phyloP scores from a whole-genome alignment of 1,140 invertebrate species.

The Ganaspis sp. region DNA sequence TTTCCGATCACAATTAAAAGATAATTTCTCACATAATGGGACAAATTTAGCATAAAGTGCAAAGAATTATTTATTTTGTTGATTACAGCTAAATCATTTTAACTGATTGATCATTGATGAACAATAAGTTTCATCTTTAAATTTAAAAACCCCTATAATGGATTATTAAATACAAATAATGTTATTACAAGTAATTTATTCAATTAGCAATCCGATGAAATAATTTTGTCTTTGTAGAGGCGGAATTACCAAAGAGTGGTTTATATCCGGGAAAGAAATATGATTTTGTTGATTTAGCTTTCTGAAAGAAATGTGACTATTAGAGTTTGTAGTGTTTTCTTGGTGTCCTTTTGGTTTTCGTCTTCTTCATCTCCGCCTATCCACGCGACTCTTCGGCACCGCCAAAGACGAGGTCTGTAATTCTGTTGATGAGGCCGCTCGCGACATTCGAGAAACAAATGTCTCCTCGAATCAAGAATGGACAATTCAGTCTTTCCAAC shows the following conservation, averaged over 20 bases:
- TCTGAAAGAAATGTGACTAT: not conserved
- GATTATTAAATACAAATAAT: too few relatives aligned
- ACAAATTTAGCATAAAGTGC: too few relatives aligned
- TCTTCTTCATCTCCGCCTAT: slow-evolving; percentile 60
- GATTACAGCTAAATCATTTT: too few relatives aligned
- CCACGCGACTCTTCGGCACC: slow-evolving; percentile 63
- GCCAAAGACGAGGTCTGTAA: slow-evolving; percentile 60
- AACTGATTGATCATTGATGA: too few relatives aligned
- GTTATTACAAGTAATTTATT: too few relatives aligned
- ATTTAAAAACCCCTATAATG: too few relatives aligned
- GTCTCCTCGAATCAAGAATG: slow-evolving; percentile 52
- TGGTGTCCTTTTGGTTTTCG: not conserved
- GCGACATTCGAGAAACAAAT: slow-evolving; percentile 59
- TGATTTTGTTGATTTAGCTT: not conserved
- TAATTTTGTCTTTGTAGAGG: too few relatives aligned
- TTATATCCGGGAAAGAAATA: not conserved
- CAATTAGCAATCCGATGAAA: too few relatives aligned
- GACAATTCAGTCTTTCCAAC: slow-evolving; percentile 48
- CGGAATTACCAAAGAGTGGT: not conserved
- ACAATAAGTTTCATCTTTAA: too few relatives aligned
- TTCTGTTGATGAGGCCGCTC: slow-evolving; percentile 61
- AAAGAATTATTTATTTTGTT: too few relatives aligned
- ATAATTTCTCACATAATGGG: too few relatives aligned
- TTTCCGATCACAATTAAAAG: too few relatives aligned
- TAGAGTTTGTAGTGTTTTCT: not conserved